phyloP scores from a whole-genome alignment of 1,140 invertebrate genomes.

The Apis laboriosa region DNA sequence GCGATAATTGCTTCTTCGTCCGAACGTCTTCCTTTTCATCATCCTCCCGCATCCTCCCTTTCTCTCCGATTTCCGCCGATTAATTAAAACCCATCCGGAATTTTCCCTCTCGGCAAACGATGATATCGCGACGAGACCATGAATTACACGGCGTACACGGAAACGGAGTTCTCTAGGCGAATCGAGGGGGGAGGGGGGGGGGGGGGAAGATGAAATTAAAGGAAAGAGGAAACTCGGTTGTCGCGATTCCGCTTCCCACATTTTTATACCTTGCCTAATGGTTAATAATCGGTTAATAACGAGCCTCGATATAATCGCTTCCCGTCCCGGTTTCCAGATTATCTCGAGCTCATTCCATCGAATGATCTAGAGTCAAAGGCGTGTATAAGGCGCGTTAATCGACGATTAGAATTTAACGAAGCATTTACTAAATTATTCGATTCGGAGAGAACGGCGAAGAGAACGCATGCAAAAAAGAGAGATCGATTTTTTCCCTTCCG shows the following conservation, averaged over 20 bases:
- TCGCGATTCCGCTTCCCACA: not conserved
- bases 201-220: not conserved
- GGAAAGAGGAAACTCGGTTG: not conserved
- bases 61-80: not conserved
- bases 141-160: not conserved
- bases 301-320: not conserved
- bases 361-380: too few relatives aligned
- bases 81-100: conserved; percentile 7
- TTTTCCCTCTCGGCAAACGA: not conserved
- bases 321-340: not conserved
- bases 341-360: too few relatives aligned
- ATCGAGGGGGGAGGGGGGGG: not conserved
- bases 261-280: not conserved
- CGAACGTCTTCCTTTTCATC: not conserved
- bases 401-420: too few relatives aligned
- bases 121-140: not conserved
- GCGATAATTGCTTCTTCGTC: conserved; percentile 24
- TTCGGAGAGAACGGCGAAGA: too few relatives aligned
- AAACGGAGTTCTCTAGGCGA: not conserved
- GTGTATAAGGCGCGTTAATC: too few relatives aligned
- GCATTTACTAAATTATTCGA: too few relatives aligned
- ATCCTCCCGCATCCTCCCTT: not conserved
- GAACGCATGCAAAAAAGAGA: too few relatives aligned
- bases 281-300: not conserved
- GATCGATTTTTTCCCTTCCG: too few relatives aligned